Evolutionary conservation across 2,113 vertebrate species (phyloP).

Genomic region (Rhea pennata): DNA sequence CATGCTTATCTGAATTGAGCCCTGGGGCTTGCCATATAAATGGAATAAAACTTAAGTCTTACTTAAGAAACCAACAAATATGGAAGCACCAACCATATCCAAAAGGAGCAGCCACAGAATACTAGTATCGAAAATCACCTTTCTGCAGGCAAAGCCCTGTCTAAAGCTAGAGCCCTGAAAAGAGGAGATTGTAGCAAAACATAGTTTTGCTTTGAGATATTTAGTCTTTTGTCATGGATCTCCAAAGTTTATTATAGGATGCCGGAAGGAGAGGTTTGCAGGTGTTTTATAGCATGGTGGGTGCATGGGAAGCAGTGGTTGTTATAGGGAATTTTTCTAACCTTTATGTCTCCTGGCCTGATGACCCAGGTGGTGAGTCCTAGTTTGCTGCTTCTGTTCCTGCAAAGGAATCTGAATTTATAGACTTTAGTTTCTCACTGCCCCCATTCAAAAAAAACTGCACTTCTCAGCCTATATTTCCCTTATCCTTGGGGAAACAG

Average conservation of each 20-base stretch:
- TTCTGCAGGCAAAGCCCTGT: background rate
- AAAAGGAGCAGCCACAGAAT: background rate
- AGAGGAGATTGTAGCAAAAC: background rate
- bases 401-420: background rate
- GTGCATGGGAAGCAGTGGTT: background rate
- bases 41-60: constrained; percentile 65
- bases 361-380: background rate
- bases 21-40: constrained; percentile 62
- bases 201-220: background rate
- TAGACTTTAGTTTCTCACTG: background rate
- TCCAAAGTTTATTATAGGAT: background rate
- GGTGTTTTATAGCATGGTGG: background rate
- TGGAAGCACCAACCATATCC: constrained; percentile 7
- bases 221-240: background rate
- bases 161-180: background rate
- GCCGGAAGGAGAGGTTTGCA: background rate
- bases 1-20: constrained; percentile 70
- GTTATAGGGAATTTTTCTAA: background rate
- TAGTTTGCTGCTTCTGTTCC: background rate
- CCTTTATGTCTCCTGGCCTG: fast-evolving
- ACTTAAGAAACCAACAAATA: constrained; percentile 70
- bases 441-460: background rate
- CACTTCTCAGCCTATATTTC: background rate
- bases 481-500: background rate
- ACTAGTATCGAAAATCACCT: background rate